phyloP scores from a whole-genome alignment of 30 jellyfish, hydroid and myxozoan genomes.

The Hydractinia echinata region DNA sequence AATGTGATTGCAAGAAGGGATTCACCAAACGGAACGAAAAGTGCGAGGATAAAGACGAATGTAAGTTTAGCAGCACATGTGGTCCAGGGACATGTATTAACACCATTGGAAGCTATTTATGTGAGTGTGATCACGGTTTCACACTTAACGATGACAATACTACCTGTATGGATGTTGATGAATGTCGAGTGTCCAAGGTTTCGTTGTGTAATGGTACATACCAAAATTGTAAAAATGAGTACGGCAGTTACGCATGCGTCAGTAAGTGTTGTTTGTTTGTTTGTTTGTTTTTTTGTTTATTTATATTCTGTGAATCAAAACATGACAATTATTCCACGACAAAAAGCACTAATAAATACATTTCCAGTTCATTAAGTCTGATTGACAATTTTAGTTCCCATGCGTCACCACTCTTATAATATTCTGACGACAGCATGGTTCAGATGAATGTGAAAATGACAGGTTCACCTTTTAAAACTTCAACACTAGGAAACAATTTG shows the following conservation, averaged over 20 bases:
- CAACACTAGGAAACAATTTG: too few species aligned
- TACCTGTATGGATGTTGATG: slow-evolving; percentile 9
- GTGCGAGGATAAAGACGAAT: not conserved
- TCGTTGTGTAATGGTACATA: slow-evolving; percentile 7
- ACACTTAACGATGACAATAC: not conserved
- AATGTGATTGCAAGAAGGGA: not conserved
- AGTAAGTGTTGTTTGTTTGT: not conserved
- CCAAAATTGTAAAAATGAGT: not conserved
- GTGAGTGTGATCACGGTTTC: slow-evolving; percentile 2
- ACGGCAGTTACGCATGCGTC: slow-evolving; percentile 23
- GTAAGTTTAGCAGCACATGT: not conserved
- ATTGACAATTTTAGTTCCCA: too few species aligned
- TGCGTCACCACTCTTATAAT: too few species aligned
- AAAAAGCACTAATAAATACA: not conserved
- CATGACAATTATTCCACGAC: not conserved
- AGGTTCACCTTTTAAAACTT: too few species aligned
- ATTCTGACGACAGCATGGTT: too few species aligned
- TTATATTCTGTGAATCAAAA: not conserved
- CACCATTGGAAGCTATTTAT: not conserved
- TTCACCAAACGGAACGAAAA: not conserved
- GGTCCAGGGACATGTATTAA: not conserved
- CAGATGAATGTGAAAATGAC: too few species aligned
- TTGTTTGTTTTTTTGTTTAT: not conserved
- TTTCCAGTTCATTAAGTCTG: not conserved
- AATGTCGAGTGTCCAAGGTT: not conserved